Evolutionary conservation across 2,888 invertebrate species (phyloP), one percentile per base, ranked within the genome.

Genomic region (Euzetes globulus): DNA sequence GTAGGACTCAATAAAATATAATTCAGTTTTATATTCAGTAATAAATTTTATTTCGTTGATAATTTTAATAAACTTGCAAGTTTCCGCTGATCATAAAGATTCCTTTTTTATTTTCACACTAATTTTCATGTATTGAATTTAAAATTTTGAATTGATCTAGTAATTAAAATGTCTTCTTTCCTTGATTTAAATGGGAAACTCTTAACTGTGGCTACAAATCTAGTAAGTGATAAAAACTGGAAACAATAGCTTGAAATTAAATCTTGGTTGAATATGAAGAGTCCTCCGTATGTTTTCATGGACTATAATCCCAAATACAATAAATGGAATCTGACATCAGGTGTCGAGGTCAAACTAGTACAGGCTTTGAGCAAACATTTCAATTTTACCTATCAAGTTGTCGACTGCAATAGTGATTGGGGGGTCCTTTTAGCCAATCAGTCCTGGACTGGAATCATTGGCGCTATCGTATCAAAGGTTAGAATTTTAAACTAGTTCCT

Each of bases 251-350:
- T 58, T 47, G 15, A 55, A 27, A 25, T 70, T n/a, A 41, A 13
- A n/a, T 5, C n/a, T 33, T 60, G 6, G 13, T 33, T 15, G n/a
- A n/a, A 25, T 11, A 7, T 25, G 11, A 25, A 68, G 68, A 68
- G 68, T 41, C 68, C 68, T 68, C 68, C 68, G 11, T 68, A 68
- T 68, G 68, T 68, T 6, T 37, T 41, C 17, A n/a, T 68, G 7
- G 11, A 37, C 9, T 41, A 68, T 41, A 3, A 1, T 4, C 1
- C 29, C 7, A 22, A 37, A 13, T 22, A 5, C 1, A 11, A 7
- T n/a, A 68, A 37, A 22, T 68, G 68, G 68, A n/a, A 37, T 19
- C 41, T 68, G 0, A 68, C 19, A 1, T 37, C 37, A 68, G 68
- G 68, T 41, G 37, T 22, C 5, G 68, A 68, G 37, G 68, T 68